Evolutionary conservation across 2,113 vertebrate genomes (phyloP).

Genomic region (Clupea harengus): DNA sequence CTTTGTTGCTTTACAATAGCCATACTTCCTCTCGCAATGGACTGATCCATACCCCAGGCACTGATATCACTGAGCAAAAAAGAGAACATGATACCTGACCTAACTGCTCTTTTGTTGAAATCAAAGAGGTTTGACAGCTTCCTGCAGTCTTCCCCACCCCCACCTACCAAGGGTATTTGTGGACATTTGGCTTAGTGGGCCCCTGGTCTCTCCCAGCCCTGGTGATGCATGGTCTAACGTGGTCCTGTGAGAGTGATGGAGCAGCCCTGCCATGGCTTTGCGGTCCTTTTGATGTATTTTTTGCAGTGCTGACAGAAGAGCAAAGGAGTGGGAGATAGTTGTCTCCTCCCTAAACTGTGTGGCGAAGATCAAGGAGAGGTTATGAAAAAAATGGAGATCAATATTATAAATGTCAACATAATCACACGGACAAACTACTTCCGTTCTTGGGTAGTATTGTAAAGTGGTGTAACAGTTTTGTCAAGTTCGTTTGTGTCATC

Average conservation of each 20-base stretch:
- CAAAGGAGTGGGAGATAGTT: not conserved
- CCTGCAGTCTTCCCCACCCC: not conserved
- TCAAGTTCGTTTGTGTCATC: not conserved
- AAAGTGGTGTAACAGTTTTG: not conserved
- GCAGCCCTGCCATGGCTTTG: not conserved
- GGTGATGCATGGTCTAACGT: not conserved
- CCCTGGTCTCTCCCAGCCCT: not conserved
- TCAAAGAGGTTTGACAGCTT: not conserved
- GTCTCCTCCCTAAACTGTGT: too few species aligned
- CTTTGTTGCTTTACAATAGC: constrained; percentile 6
- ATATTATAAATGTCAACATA: not conserved
- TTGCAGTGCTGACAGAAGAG: constrained; percentile 11
- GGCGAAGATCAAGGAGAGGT: not conserved
- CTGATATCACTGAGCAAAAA: not conserved
- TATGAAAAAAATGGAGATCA: not conserved
- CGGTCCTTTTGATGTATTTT: not conserved
- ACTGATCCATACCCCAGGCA: not conserved
- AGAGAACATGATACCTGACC: not conserved
- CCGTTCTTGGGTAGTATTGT: not conserved
- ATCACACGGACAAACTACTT: not conserved
- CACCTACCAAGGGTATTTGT: not conserved
- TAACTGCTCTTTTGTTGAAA: not conserved
- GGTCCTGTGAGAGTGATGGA: not conserved
- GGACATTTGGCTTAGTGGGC: not conserved
- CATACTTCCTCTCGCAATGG: not conserved